A percentile compares a stretch with the other conserved stretches of the same genome.
Evolutionary conservation across 2,888 invertebrate genomes (phyloP).

Genomic region (Lasius platythorax): DNA sequence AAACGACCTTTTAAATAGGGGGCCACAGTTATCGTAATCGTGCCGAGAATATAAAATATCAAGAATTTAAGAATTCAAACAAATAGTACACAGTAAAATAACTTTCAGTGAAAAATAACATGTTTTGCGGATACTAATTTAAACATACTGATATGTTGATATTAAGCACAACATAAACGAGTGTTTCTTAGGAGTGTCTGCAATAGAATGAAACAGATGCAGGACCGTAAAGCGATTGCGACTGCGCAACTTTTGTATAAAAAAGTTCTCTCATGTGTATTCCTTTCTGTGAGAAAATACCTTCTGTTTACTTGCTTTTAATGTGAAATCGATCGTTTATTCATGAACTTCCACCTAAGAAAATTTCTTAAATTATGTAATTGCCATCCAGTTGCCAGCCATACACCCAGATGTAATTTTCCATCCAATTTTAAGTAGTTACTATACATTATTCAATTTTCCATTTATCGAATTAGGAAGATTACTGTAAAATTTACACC

Average conservation of each 20-base stretch:
- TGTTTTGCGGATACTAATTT: neutral
- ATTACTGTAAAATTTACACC: neutral
- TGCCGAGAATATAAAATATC: no score
- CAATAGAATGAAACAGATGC: neutral
- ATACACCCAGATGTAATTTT: no score
- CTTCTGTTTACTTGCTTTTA: neutral
- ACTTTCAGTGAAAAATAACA: neutral
- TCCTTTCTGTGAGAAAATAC: neutral
- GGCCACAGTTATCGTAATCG: no score
- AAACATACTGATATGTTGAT: neutral
- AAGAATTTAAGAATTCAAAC: neutral
- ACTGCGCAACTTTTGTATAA: neutral
- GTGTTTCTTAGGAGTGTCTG: neutral
- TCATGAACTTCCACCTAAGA: neutral
- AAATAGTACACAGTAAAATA: neutral
- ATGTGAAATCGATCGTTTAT: neutral
- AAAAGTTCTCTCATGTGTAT: neutral
- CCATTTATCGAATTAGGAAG: neutral
- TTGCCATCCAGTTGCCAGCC: no score
- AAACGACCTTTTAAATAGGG: no score
- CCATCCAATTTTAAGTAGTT: neutral
- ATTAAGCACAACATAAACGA: neutral
- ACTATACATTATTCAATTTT: neutral
- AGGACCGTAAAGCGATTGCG: neutral
- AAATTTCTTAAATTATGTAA: neutral